Evolutionary conservation across 2,888 invertebrate species (phyloP).

Genomic region (Drosophila birchii): DNA sequence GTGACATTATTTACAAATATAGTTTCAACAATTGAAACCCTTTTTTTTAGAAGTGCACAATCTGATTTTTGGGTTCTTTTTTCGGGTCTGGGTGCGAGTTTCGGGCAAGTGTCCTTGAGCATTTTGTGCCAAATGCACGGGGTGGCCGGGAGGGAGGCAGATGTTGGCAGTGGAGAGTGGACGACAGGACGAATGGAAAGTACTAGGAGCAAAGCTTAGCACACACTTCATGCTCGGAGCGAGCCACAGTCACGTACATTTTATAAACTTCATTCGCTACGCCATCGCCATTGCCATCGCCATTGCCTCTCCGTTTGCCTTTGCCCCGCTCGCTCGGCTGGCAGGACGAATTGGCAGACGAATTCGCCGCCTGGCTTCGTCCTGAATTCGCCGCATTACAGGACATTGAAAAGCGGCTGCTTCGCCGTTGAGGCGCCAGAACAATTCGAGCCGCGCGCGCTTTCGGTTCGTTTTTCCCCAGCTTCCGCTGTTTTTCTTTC

Average conservation of each 20-base stretch:
- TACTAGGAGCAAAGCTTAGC: constrained; percentile 65
- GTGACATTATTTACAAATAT: too few relatives aligned
- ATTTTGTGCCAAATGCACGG: constrained; percentile 71
- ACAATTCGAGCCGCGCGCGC: constrained; percentile 75
- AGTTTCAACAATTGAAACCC: too few relatives aligned
- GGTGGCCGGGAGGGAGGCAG: neutral
- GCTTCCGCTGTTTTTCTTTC: neutral
- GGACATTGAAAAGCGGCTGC: constrained; percentile 61
- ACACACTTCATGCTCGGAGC: constrained; percentile 67
- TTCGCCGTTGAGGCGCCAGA: constrained; percentile 61
- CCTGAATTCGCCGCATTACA: constrained; percentile 30
- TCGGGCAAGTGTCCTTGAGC: constrained; percentile 78
- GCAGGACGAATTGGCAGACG: constrained; percentile 3
- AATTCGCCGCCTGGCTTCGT: constrained; percentile 9
- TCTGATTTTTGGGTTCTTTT: constrained; percentile 14
- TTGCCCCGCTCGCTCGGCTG: neutral
- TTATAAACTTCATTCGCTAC: constrained; percentile 69
- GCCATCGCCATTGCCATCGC: constrained; percentile 6
- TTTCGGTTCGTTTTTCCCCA: constrained; percentile 74
- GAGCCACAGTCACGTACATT: constrained; percentile 74
- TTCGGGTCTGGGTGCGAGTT: constrained; percentile 29
- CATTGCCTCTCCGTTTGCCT: neutral
- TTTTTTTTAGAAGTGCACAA: constrained; percentile 1
- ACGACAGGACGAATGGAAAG: constrained; percentile 4
- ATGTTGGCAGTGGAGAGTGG: constrained; percentile 13